Evolutionary conservation across 2,113 vertebrate species (phyloP).

Genomic region (Heterotilapia buettikoferi): DNA sequence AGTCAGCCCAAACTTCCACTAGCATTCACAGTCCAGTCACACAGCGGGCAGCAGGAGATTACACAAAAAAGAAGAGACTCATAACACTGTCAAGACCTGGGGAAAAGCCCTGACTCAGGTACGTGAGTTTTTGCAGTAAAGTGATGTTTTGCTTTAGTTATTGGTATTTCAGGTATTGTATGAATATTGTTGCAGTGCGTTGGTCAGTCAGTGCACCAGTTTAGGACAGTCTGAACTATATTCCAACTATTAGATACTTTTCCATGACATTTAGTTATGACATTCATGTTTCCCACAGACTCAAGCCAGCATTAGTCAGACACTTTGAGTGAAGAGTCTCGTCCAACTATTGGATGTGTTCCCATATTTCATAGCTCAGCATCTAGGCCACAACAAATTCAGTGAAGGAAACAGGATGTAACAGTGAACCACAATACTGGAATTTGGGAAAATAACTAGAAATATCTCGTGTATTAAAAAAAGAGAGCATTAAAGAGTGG

Average conservation of each 20-base stretch:
- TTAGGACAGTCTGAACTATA: background rate
- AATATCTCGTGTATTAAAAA: background rate
- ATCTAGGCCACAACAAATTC: background rate
- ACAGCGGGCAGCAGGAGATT: background rate
- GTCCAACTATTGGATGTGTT: fast-evolving
- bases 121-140: background rate
- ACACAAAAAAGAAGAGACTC: background rate
- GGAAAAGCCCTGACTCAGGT: background rate
- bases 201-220: background rate
- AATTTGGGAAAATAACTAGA: background rate
- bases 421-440: fast-evolving
- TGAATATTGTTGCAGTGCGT: background rate
- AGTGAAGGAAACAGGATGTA: background rate
- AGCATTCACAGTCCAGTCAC: background rate
- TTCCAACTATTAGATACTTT: background rate
- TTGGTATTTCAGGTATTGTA: background rate
- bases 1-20: background rate
- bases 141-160: fast-evolving
- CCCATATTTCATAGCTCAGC: fast-evolving
- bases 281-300: background rate
- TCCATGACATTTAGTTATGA: background rate
- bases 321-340: background rate
- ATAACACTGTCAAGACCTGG: background rate
- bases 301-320: background rate
- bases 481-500: background rate